Evolutionary conservation across 2,113 vertebrate genomes (phyloP).

Genomic region (Procavia capensis): DNA sequence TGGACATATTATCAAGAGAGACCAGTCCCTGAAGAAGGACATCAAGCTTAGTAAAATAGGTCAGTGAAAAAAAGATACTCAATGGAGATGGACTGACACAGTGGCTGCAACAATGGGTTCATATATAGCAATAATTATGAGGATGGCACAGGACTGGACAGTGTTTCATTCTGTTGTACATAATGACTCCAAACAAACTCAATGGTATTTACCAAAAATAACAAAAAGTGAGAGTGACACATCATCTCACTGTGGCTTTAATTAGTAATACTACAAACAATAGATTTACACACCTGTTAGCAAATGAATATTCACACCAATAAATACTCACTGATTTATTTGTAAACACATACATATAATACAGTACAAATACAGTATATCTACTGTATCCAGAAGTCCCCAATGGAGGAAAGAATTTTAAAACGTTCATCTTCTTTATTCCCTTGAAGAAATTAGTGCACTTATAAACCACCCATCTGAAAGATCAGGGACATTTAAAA

Average conservation of each 20-base stretch:
- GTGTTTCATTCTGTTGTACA: no score
- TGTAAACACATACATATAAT: neutral
- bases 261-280: neutral
- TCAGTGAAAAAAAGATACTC: no score
- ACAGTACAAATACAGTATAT: neutral
- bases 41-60: no score
- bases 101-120: no score
- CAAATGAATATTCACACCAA: neutral
- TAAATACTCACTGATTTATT: neutral
- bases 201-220: no score
- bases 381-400: neutral
- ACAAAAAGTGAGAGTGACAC: neutral
- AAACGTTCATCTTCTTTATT: neutral
- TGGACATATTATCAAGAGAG: no score
- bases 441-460: neutral
- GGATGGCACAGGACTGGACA: no score
- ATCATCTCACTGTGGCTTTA: neutral
- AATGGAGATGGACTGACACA: no score
- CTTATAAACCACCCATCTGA: neutral
- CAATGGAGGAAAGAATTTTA: neutral
- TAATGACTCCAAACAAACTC: no score
- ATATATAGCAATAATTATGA: no score
- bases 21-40: no score
- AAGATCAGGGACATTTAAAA: neutral
- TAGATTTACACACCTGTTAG: neutral